Evolutionary conservation across 2,888 invertebrate genomes (phyloP), one percentile per base, ranked within the genome.

Genomic region (Sinhomidia bicolor): DNA sequence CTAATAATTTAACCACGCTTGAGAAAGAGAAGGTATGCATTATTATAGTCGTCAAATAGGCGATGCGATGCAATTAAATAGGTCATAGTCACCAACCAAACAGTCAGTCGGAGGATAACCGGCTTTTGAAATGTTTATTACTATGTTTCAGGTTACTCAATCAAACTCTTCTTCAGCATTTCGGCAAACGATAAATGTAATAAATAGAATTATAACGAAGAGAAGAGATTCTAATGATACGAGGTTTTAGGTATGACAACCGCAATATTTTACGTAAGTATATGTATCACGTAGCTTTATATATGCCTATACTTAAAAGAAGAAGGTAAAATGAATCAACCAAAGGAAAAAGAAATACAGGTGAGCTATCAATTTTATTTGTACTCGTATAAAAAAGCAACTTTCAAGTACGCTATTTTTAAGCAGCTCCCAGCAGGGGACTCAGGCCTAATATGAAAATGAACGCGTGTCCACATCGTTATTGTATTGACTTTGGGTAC

Each of bases 191-290:
- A 36, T 9, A 36, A 47, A 47, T 54, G 54, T 17, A 17, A 54
- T 17, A 17, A 54, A 54, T 14, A 54, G 54, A 54, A 54, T 54
- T 17, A 6, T 54, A 54, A 17, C n/a, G n/a, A n/a, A 54, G n/a
- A 17, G n/a, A 54, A 54, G 54, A n/a, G 54, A n/a, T n/a, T n/a
- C n/a, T 54, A 54, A 54, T 54, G 54, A 54, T 17, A 54, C 54
- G n/a, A 54, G 54, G 17, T 17, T n/a, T n/a, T n/a, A n/a, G n/a
- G n/a, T n/a, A 54, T 17, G 6, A 9, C 17, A 54, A 36, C 9
- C 36, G 36, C 36, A 36, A 36, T 36, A 36, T 36, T 36, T 36
- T 36, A 36, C 9, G 36, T 36, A 36, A 36, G 36, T 36, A 36
- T n/a, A n/a, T n/a, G n/a, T n/a, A n/a, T n/a, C n/a, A n/a, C n/a